Percentiles rank a stretch among this genome's conserved stretches.
Evolutionary conservation across 2,797 vertebrate species (phyloP).

Genomic region (Eutrigla gurnardus): DNA sequence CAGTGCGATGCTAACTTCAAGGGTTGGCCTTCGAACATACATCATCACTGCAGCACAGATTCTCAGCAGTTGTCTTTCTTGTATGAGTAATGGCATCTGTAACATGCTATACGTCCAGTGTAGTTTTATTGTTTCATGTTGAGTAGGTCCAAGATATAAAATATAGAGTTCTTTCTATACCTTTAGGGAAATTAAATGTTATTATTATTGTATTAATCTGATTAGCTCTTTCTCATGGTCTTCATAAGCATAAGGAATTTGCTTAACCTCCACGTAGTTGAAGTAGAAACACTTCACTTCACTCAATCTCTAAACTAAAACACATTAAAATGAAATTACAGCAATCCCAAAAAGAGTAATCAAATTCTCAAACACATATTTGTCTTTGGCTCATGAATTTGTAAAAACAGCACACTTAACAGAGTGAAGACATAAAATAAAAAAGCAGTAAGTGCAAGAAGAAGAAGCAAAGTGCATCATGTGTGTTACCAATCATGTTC

Average conservation of each 20-base stretch:
- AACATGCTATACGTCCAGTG: background rate
- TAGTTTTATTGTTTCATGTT: background rate
- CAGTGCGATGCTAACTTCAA: no score
- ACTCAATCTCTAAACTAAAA: background rate
- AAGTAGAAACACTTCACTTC: background rate
- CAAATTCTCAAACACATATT: background rate
- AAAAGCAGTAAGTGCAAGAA: background rate
- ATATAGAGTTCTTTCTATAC: background rate
- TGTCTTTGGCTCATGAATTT: background rate
- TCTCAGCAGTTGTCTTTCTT: background rate
- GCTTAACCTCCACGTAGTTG: background rate
- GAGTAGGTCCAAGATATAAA: background rate
- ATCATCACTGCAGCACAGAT: background rate
- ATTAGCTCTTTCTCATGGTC: background rate
- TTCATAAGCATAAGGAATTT: background rate
- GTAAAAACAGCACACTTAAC: background rate
- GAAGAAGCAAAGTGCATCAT: background rate
- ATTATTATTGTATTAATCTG: background rate
- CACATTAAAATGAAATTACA: background rate
- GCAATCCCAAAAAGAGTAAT: background rate
- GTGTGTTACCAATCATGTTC: background rate
- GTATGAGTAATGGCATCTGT: background rate
- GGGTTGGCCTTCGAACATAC: no score
- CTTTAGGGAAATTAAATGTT: background rate
- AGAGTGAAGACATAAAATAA: background rate